Percentiles rank a stretch among this genome's conserved stretches.
These are phyloP conservation scores for Neolamprologus fasciatus DNA, from an alignment of 2,113 vertebrate genomes.

Conservation along the genomic window DNA sequence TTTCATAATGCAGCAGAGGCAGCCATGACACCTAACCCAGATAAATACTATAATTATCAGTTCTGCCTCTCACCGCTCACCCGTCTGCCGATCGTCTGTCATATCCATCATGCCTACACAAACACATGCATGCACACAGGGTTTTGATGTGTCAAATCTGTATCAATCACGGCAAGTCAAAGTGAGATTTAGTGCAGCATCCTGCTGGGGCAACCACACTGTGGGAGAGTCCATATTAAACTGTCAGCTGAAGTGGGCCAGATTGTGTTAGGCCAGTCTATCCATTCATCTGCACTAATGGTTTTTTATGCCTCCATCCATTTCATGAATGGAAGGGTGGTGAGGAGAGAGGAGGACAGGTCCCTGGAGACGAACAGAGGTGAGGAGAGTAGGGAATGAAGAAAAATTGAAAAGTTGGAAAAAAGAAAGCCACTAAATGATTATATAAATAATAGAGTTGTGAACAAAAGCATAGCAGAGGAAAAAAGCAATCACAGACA, in stretches of 20 bases:
- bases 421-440: neutral
- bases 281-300: slow-evolving; percentile 57
- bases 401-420: neutral
- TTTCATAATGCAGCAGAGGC: slow-evolving; percentile 40
- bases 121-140: neutral
- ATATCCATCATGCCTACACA: slow-evolving; percentile 53
- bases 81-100: slow-evolving; percentile 38
- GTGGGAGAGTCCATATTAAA: slow-evolving; percentile 59
- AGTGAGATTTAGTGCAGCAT: slow-evolving; percentile 57
- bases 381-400: neutral
- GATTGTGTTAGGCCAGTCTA: slow-evolving; percentile 55
- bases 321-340: slow-evolving; percentile 8
- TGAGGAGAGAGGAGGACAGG: slow-evolving; percentile 14
- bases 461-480: neutral
- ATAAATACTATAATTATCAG: slow-evolving; percentile 65
- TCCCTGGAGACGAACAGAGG: neutral
- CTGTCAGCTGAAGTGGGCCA: slow-evolving; percentile 58
- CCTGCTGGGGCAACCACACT: slow-evolving; percentile 23
- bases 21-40: slow-evolving; percentile 59
- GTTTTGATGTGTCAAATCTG: slow-evolving; percentile 35
- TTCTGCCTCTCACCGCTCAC: slow-evolving; percentile 54
- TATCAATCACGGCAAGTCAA: slow-evolving; percentile 58
- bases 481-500: neutral
- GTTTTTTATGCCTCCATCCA: slow-evolving; percentile 44
- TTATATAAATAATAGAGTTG: neutral